Evolutionary conservation across 2,888 invertebrate species (phyloP), one percentile per base, ranked within the genome.

Genomic region (Pterostichus niger): DNA sequence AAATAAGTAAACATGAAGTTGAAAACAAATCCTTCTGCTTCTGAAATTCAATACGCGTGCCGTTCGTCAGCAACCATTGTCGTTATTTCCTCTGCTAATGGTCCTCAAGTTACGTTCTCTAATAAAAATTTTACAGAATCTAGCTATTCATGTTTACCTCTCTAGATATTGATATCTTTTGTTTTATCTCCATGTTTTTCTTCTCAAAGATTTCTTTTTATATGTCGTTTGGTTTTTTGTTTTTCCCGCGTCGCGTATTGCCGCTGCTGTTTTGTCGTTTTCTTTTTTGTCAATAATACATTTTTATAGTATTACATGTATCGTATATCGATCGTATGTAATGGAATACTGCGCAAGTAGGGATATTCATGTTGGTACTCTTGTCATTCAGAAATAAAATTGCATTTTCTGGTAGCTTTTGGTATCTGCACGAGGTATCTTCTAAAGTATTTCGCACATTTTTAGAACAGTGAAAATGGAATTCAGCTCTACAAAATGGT

Each of bases 51-150:
- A 59, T 59, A 17, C 24, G 31, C 24, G 59, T 59, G 17, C 17
- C 24, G 24, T 40, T 40, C 40, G 1, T 40, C 40, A 40, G 40
- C 40, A 40, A 6, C 10, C 59, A 59, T 59, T 59, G 59, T 59
- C 59, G 31, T 59, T 59, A 59, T 40, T 11, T 68, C 40, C 17
- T n/a, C 13, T 9, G 6, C 13, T 68, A 68, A 68, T 68, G 44
- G 40, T 15, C 31, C 6, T 54, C 17, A 33, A 44, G 17, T 68
- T 44, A 33, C 68, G 13, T 33, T 15, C 10, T 13, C 68, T 35
- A 15, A 68, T 68, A 68, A 68, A 68, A 68, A n/a, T 68, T 68
- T 68, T 33, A 68, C 68, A 13, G 44, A 68, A 40, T 68, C 54
- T 10, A 68, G 68, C 44, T 10, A 64, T 35, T 13, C n/a, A 40